A percentile compares a stretch with the other conserved stretches of the same genome.
Evolutionary conservation across 2,888 invertebrate genomes (phyloP).

Genomic region (Bursaphelenchus okinawaensis): DNA sequence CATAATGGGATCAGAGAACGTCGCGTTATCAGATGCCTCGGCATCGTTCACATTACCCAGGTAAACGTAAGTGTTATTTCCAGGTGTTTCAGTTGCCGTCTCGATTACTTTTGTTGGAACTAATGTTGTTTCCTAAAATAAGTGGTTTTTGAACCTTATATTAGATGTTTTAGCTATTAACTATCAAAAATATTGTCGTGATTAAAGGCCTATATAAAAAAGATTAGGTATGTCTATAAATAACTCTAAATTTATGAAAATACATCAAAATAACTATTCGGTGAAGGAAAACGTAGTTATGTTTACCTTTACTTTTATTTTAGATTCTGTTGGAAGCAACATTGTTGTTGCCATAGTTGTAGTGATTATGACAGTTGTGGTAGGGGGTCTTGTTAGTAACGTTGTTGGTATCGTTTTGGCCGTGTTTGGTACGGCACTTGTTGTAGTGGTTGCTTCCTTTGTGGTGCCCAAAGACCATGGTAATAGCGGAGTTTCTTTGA

Average conservation of each 20-base stretch:
- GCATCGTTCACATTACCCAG: background rate
- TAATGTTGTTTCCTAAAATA: background rate
- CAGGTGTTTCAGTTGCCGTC: no score
- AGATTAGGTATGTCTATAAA: no score
- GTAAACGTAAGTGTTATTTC: background rate
- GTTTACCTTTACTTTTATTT: background rate
- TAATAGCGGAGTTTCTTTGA: background rate
- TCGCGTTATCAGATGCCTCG: no score
- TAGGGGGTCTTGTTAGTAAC: background rate
- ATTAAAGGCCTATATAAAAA: no score
- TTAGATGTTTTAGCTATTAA: no score
- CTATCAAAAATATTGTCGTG: no score
- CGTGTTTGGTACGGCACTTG: background rate
- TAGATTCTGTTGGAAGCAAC: background rate
- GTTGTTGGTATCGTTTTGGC: constrained; percentile 4
- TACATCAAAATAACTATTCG: no score
- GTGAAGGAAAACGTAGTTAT: no score
- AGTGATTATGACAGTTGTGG: no score
- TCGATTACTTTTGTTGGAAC: no score
- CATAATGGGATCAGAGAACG: background rate
- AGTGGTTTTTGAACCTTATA: no score
- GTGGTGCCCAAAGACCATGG: constrained; percentile 3
- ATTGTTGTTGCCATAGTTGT: background rate
- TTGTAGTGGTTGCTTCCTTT: background rate
- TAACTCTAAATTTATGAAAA: no score